Conservation (phyloP, 2,888 invertebrate genomes). For the Scotopteryx bipunctaria region DNA sequence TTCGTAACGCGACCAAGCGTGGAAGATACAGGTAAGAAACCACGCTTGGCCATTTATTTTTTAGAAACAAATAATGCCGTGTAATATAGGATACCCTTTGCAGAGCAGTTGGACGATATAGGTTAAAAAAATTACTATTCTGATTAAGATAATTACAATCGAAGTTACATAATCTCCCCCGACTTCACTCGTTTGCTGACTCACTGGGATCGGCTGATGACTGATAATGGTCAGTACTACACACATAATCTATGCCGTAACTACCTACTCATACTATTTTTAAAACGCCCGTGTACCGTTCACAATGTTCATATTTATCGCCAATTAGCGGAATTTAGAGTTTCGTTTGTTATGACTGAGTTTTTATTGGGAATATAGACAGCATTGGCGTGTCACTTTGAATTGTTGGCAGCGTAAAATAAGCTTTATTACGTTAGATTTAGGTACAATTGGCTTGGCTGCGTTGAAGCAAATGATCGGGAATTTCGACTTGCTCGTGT, state of each 20-base stretch:
- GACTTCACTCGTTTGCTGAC: too few relatives aligned
- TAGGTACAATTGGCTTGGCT: background rate
- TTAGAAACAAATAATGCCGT: too few relatives aligned
- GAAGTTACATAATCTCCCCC: too few relatives aligned
- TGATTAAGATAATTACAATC: too few relatives aligned
- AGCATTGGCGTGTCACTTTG: background rate
- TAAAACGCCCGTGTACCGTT: conserved; percentile 36
- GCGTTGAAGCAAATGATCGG: background rate
- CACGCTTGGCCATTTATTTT: too few relatives aligned
- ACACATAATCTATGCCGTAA: background rate
- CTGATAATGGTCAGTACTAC: conserved; percentile 55
- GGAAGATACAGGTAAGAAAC: too few relatives aligned
- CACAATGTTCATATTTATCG: conserved; percentile 14
- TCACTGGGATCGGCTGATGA: conserved; percentile 64
- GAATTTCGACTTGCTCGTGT: background rate
- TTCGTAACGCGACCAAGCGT: too few relatives aligned
- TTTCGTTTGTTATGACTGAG: conserved; percentile 19
- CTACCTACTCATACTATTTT: conserved; percentile 54
- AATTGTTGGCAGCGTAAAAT: background rate
- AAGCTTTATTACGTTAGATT: background rate
- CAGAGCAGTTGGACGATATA: too few relatives aligned
- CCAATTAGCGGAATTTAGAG: conserved; percentile 1
- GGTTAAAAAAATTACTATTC: too few relatives aligned
- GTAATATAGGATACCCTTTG: too few relatives aligned
- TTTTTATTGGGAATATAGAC: background rate